These are phyloP conservation scores for Pipistrellus nathusii DNA, from an alignment of 2,797 vertebrate genomes.

Conservation along the genomic window DNA sequence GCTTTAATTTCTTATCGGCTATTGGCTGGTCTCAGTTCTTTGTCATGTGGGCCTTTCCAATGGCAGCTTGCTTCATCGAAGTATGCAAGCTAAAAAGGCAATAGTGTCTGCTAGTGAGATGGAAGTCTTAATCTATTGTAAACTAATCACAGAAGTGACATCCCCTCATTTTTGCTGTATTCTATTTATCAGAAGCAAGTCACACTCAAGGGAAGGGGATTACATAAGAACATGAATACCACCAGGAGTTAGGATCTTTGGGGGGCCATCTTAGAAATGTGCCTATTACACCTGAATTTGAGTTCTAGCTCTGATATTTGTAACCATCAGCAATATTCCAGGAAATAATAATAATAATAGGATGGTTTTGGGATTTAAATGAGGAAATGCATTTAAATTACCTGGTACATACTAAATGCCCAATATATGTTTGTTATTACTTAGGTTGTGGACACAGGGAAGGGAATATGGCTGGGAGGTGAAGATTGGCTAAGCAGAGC, in stretches of 20 bases:
- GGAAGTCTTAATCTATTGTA: background rate
- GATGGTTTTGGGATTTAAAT: constrained; percentile 32
- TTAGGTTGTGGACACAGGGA: background rate
- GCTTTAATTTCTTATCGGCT: constrained; percentile 15
- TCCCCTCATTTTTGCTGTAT: constrained; percentile 1
- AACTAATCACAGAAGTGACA: background rate
- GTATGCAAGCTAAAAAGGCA: background rate
- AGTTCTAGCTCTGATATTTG: background rate
- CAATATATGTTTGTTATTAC: background rate
- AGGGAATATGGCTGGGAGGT: background rate
- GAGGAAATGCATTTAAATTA: constrained; percentile 46
- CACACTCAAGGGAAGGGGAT: background rate
- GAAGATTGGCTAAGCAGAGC: background rate
- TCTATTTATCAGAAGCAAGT: constrained; percentile 13
- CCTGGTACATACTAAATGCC: background rate
- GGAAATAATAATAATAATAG: constrained; percentile 32
- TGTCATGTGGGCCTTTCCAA: background rate
- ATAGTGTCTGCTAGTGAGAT: constrained; percentile 4
- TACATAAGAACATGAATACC: background rate
- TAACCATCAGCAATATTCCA: background rate
- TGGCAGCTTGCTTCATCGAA: constrained; percentile 5
- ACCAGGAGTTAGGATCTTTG: background rate
- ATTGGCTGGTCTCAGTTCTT: background rate
- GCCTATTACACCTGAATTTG: background rate
- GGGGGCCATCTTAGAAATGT: background rate